Percentiles rank a stretch among this genome's conserved stretches.
Evolutionary conservation across 1,140 invertebrate genomes (phyloP).

Genomic region (Glossosoma conforme): DNA sequence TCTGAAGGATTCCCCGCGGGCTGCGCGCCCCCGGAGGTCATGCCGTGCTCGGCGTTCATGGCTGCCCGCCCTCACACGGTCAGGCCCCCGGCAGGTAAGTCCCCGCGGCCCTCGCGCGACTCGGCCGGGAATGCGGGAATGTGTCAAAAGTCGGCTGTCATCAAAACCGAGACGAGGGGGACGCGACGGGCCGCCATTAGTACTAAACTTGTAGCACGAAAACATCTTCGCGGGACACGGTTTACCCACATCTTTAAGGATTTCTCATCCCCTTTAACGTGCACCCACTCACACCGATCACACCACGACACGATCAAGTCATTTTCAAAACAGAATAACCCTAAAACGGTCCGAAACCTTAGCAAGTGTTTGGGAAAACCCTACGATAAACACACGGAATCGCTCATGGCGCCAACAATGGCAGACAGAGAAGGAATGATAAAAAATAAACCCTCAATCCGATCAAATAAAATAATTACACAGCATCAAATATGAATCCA

Average conservation of each 20-base stretch:
- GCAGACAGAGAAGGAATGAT: conserved; percentile 15
- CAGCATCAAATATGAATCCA: neutral
- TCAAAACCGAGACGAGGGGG: conserved; percentile 55
- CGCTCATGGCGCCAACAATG: conserved; percentile 25
- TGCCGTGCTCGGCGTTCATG: conserved; percentile 53
- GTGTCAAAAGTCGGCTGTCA: conserved; percentile 49
- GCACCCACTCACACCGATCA: neutral
- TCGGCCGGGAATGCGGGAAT: conserved; percentile 3
- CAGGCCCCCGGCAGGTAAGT: conserved; percentile 44
- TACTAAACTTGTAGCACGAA: conserved; percentile 52
- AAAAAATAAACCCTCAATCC: neutral
- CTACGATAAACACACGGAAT: conserved; percentile 21
- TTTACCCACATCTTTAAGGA: conserved; percentile 19
- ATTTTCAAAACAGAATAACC: conserved; percentile 9
- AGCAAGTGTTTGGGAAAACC: conserved; percentile 8
- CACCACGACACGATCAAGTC: conserved; percentile 1
- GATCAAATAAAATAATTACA: neutral
- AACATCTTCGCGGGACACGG: conserved; percentile 40
- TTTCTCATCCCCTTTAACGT: conserved; percentile 4
- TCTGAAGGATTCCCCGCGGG: conserved; percentile 47
- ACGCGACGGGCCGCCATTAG: conserved; percentile 61
- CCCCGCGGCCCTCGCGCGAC: conserved; percentile 14
- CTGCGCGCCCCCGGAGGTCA: conserved; percentile 50
- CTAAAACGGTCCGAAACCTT: conserved; percentile 1
- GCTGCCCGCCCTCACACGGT: conserved; percentile 35